A percentile compares a stretch with the other conserved stretches of the same genome.
Evolutionary conservation across 1,140 invertebrate species (phyloP).

Genomic region (Calliopsis andreniformis): DNA sequence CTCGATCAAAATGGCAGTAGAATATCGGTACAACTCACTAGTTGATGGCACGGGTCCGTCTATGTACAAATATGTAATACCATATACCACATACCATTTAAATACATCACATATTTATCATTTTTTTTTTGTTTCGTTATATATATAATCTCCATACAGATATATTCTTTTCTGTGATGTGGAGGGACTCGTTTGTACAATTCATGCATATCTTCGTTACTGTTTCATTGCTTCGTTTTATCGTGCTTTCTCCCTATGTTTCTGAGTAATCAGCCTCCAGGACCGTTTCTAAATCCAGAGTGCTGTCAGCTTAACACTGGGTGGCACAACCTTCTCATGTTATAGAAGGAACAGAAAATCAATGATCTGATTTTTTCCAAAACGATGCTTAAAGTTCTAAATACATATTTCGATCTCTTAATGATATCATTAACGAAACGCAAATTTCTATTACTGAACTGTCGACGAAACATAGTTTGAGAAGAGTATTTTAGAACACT

Average conservation of each 20-base stretch:
- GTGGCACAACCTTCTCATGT: too few relatives aligned
- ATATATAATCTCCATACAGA: conserved; percentile 75
- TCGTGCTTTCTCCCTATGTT: conserved; percentile 70
- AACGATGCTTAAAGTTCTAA: too few relatives aligned
- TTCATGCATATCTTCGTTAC: conserved; percentile 80
- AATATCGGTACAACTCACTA: conserved; percentile 80
- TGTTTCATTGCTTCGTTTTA: conserved; percentile 79
- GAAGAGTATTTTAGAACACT: too few relatives aligned
- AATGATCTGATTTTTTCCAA: too few relatives aligned
- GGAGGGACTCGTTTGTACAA: conserved; percentile 82
- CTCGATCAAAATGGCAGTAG: conserved; percentile 66
- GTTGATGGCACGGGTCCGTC: conserved; percentile 80
- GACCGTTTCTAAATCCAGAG: conserved; percentile 58
- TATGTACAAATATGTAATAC: conserved; percentile 81
- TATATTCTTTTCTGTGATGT: conserved; percentile 79
- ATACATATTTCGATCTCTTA: too few relatives aligned
- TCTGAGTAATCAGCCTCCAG: conserved; percentile 76
- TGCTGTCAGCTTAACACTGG: background rate
- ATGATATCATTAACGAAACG: background rate
- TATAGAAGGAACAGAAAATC: conserved; percentile 19
- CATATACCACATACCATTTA: conserved; percentile 81
- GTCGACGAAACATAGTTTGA: too few relatives aligned
- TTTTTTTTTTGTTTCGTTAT: conserved; percentile 66
- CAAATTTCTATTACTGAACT: too few relatives aligned
- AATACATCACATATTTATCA: conserved; percentile 81